Base-by-base conservation (phyloP, 2,113 vertebrate species). In the Sinocyclocheilus anshuiensis region DNA sequence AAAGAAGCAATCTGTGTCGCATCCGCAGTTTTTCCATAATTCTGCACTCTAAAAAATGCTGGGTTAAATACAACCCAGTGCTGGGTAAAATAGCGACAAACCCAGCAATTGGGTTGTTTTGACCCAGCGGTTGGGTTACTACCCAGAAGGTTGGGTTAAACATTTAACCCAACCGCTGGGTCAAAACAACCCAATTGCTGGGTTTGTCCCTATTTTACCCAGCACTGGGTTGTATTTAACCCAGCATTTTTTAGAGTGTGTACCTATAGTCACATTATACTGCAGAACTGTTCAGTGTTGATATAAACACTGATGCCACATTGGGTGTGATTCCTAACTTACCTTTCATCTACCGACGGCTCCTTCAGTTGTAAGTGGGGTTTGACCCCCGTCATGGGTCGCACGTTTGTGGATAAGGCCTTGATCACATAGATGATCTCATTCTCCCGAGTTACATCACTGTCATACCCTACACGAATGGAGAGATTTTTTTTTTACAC, bases 301-400 rank as follows among this genome's bases (percentile, higher is more conserved):
- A 7, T 71, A n/a, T 88, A 72, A 63, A 72, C 63, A 26, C 22
- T 29, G 42, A 33, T 16, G 10, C 22, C 15, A 24, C 59, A 22
- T 11, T 72, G 77, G 48, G 29, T 15, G 69, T n/a, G 24, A 53
- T 16, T 78, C 33, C 16, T 36, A 83, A 65, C 76, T 48, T 97
- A 99, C 98, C 97, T 98, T 94, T 99, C 98, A 89, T 99, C 98
- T 89, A 96, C 87, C 67, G 97, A 96, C n/a, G 96, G 97, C 89
- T 99, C 98, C 90, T 99, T 99, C 88, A 97, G 96, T 89, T 99
- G 98, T 86, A 99, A 89, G 92, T 98, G 98, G 88, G 98, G 98
- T 89, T 99, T 99, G 90, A 97, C 94, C 88, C 98, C 98, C 82
- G 95, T 95, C 97, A 98, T 99, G 61, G 96, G 96, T 90, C 97